These are phyloP conservation scores for Falco punctatus DNA, from an alignment of 2,113 vertebrate genomes.

Conservation along the genomic window DNA sequence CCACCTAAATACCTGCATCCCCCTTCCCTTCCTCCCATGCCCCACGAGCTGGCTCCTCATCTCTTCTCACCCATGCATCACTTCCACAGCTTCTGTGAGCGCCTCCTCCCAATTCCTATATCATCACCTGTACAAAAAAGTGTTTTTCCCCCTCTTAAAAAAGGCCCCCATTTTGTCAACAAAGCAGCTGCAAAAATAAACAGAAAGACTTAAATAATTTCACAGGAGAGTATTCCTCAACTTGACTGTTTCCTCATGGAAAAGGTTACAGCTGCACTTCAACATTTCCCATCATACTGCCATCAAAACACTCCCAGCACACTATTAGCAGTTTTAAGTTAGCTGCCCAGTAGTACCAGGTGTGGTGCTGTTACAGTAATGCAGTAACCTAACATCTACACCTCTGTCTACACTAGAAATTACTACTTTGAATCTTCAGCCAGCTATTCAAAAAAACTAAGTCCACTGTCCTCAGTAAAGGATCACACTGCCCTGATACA, in stretches of 20 bases:
- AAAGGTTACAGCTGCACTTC: not conserved
- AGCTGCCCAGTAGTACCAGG: not conserved
- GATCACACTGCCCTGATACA: not conserved
- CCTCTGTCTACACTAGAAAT: not conserved
- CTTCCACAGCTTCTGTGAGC: not conserved
- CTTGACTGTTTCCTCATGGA: not conserved
- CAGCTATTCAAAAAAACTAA: not conserved
- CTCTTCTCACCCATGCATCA: not conserved
- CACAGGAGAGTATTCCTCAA: not conserved
- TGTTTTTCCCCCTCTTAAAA: rapidly evolving
- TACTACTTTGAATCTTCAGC: not conserved
- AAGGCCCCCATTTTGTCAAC: not conserved
- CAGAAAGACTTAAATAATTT: not conserved
- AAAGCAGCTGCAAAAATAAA: not conserved
- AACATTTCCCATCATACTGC: not conserved
- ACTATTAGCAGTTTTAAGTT: not conserved
- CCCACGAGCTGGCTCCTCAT: not conserved
- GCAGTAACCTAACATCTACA: not conserved
- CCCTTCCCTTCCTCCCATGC: too few species aligned
- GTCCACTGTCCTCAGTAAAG: not conserved
- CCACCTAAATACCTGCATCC: not conserved
- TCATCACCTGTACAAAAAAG: not conserved
- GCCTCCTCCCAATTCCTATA: not conserved
- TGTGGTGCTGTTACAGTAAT: not conserved
- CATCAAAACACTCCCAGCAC: not conserved